A percentile compares a stretch with the other conserved stretches of the same genome.
phyloP scores from a whole-genome alignment of 2,797 vertebrate species.

The Rallus crepitans region DNA sequence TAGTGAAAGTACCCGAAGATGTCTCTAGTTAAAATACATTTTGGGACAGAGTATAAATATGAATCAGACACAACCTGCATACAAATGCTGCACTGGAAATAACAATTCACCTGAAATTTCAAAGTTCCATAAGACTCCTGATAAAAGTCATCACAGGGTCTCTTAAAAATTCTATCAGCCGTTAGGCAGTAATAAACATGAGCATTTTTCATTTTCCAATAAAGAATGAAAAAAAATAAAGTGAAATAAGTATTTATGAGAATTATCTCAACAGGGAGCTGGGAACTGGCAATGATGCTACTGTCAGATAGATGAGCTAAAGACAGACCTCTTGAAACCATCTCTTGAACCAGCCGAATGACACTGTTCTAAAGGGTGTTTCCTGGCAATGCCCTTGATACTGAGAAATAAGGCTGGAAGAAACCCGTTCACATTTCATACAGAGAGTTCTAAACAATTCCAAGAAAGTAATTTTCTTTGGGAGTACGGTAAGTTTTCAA shows the following conservation, averaged over 20 bases:
- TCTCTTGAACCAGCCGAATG: not conserved
- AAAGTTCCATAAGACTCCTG: not conserved
- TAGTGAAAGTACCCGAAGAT: not conserved
- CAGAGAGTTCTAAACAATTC: not conserved
- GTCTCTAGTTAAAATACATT: not conserved
- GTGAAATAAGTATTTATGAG: not conserved
- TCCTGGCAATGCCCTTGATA: not conserved
- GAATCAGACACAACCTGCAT: not conserved
- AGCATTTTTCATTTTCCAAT: not conserved
- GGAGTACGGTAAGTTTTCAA: not conserved
- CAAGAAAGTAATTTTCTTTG: not conserved
- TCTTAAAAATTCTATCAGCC: not conserved
- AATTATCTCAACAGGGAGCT: not conserved
- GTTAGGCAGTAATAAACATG: not conserved
- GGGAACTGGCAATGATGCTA: not conserved
- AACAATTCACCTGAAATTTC: not conserved
- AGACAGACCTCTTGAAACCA: not conserved
- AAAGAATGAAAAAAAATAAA: not conserved
- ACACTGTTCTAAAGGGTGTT: not conserved
- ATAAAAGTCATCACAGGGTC: not conserved
- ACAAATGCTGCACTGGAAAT: not conserved
- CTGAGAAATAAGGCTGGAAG: not conserved
- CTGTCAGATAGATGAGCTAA: not conserved
- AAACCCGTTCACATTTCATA: not conserved
- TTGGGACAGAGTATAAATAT: not conserved